A percentile compares a stretch with the other conserved stretches of the same genome.
These are phyloP conservation scores for Cercopithecus mona DNA, from an alignment of 2,113 vertebrate genomes.

Conservation along the genomic window DNA sequence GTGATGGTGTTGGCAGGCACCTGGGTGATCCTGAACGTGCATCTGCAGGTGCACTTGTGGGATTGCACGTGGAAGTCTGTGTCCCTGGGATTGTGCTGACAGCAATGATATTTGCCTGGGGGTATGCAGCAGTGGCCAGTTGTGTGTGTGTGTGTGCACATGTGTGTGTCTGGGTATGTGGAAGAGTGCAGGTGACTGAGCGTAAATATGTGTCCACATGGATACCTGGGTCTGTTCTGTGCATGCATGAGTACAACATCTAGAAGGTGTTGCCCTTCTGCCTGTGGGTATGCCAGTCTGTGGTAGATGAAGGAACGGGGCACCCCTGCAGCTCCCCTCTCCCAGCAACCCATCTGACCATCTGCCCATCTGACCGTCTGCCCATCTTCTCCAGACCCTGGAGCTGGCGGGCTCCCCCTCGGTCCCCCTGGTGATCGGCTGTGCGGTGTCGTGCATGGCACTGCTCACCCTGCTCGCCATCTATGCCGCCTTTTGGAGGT, in stretches of 20 bases:
- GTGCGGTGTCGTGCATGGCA: slow-evolving; percentile 96
- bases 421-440: slow-evolving; percentile 97
- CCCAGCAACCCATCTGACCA: background rate
- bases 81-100: background rate
- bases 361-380: no score
- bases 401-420: slow-evolving; percentile 93
- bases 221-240: background rate
- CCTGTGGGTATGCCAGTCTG: background rate
- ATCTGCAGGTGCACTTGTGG: background rate
- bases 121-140: background rate
- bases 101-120: background rate
- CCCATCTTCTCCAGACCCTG: slow-evolving; percentile 88
- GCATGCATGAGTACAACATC: background rate
- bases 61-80: background rate
- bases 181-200: background rate
- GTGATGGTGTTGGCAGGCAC: background rate
- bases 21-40: background rate
- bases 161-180: background rate
- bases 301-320: background rate
- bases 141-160: background rate
- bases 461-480: slow-evolving; percentile 95
- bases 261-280: background rate
- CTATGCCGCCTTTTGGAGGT: slow-evolving; percentile 99
- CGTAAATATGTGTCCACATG: background rate
- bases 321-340: background rate